Evolutionary conservation across 2,888 invertebrate genomes (phyloP).

Genomic region (Chrysomela aeneicollis): DNA sequence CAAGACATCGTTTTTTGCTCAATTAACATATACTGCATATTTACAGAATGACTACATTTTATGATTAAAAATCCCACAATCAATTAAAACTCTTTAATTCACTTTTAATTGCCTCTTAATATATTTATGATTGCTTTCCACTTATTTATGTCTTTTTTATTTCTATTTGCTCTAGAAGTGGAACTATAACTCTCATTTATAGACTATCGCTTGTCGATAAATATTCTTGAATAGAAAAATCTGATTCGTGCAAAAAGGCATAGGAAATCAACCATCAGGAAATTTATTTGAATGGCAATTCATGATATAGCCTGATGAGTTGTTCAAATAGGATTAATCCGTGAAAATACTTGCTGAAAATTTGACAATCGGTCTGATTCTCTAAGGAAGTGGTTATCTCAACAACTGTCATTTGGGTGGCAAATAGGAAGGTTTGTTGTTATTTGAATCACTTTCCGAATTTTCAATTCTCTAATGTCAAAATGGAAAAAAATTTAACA

Average conservation of each 20-base stretch:
- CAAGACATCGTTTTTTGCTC: not conserved
- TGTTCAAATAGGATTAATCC: too few relatives aligned
- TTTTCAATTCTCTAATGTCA: too few relatives aligned
- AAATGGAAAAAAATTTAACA: too few relatives aligned
- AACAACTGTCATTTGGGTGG: too few relatives aligned
- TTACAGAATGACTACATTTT: not conserved
- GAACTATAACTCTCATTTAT: constrained; percentile 20
- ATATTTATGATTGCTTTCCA: constrained; percentile 37
- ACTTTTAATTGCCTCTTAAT: constrained; percentile 38
- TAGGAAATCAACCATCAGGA: not conserved
- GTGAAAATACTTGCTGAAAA: too few relatives aligned
- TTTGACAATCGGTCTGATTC: too few relatives aligned
- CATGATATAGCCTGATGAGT: too few relatives aligned
- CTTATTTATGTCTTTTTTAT: constrained; percentile 29
- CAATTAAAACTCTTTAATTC: constrained; percentile 33
- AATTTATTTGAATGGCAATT: not conserved
- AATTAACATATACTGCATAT: not conserved
- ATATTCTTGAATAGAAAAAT: not conserved
- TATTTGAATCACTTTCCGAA: too few relatives aligned
- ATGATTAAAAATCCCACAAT: not conserved
- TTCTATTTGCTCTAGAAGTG: constrained; percentile 13
- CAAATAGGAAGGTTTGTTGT: too few relatives aligned
- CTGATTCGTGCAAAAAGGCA: constrained; percentile 9
- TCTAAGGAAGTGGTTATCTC: too few relatives aligned
- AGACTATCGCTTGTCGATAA: constrained; percentile 11